Conservation (phyloP, 2,113 vertebrate genomes). For the Nymphicus hollandicus region DNA sequence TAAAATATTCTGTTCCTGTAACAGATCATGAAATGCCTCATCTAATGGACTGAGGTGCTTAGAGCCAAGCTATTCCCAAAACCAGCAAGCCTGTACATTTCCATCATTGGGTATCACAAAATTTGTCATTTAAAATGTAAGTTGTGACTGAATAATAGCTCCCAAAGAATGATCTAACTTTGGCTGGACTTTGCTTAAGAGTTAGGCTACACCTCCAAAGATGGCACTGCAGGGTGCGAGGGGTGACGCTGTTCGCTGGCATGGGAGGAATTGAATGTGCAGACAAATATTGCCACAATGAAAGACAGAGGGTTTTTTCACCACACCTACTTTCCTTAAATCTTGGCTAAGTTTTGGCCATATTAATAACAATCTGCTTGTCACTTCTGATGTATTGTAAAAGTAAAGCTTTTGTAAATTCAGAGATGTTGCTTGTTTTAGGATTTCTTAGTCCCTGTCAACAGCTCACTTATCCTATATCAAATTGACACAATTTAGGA, state of each 20-base stretch:
- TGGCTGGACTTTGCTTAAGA: background rate
- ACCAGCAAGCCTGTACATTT: background rate
- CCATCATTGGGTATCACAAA: background rate
- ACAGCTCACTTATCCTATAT: background rate
- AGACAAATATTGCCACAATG: background rate
- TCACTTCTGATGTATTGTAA: background rate
- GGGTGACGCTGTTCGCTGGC: background rate
- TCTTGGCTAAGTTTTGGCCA: background rate
- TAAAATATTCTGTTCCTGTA: background rate
- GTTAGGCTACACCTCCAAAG: background rate
- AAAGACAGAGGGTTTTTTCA: background rate
- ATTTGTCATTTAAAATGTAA: background rate
- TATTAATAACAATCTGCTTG: background rate
- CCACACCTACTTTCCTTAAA: background rate
- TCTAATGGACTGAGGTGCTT: background rate
- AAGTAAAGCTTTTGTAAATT: background rate
- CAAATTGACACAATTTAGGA: background rate
- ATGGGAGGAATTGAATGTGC: background rate
- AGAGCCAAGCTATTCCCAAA: background rate
- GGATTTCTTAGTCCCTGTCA: background rate
- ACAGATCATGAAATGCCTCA: background rate
- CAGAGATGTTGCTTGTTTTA: background rate
- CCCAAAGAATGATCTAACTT: background rate
- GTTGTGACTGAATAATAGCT: background rate
- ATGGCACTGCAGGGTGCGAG: background rate